These are phyloP conservation scores for Metopolophium dirhodum DNA, from an alignment of 1,140 invertebrate species.

Conservation along the genomic window DNA sequence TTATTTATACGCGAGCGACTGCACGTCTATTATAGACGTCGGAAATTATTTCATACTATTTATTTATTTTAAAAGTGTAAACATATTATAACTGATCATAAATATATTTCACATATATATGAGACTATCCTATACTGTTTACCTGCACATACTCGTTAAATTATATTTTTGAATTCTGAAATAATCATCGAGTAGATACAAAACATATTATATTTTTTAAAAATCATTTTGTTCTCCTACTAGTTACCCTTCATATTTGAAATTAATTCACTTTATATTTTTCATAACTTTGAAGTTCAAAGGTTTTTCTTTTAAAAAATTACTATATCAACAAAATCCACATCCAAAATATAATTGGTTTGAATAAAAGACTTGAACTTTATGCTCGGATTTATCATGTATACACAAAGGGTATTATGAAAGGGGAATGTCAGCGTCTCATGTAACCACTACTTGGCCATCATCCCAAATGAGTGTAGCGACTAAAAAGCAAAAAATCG, in stretches of 20 bases:
- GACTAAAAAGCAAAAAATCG: not conserved
- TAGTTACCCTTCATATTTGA: not conserved
- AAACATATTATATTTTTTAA: not conserved
- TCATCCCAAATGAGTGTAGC: not conserved
- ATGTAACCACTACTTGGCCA: not conserved
- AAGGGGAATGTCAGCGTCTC: not conserved
- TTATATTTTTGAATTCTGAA: not conserved
- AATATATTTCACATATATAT: not conserved
- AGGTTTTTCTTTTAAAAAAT: not conserved
- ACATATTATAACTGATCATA: not conserved
- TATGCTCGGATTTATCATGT: not conserved
- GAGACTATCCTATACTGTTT: not conserved
- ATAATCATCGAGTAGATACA: not conserved
- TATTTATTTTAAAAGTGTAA: slow-evolving; percentile 3
- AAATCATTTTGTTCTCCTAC: not conserved
- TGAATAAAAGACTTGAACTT: not conserved
- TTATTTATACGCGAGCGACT: not conserved
- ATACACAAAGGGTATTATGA: slow-evolving; percentile 3
- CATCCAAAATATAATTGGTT: not conserved
- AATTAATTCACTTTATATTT: not conserved
- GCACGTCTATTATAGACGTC: not conserved
- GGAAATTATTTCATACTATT: not conserved
- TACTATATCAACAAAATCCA: slow-evolving; percentile 4
- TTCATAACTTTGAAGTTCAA: not conserved
- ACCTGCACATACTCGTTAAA: not conserved